Percentiles rank a stretch among this genome's conserved stretches.
These are phyloP conservation scores for Alexandromys fortis DNA, from an alignment of 2,113 vertebrate genomes.

Conservation along the genomic window DNA sequence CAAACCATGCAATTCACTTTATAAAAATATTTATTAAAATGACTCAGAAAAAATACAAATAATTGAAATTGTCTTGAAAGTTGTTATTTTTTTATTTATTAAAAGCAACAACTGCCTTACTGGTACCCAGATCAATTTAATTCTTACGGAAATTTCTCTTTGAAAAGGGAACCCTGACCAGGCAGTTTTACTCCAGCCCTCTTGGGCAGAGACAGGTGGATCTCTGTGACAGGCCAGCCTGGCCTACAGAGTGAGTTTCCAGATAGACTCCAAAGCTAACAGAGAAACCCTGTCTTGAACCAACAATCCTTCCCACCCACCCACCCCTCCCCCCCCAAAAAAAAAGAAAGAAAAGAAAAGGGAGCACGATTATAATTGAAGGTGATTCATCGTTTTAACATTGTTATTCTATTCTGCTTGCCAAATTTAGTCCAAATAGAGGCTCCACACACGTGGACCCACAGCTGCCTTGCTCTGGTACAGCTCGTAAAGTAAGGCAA, in stretches of 20 bases:
- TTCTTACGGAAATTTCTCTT: background rate
- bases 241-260: background rate
- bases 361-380: background rate
- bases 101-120: background rate
- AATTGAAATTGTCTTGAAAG: background rate
- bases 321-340: too few species aligned
- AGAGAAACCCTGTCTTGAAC: background rate
- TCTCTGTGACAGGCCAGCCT: background rate
- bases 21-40: constrained; percentile 50
- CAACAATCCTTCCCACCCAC: too few species aligned
- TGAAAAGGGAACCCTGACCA: background rate
- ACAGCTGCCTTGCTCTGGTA: background rate
- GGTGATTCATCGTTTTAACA: background rate
- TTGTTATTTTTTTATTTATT: background rate
- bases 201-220: background rate
- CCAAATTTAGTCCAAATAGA: background rate
- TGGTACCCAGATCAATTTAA: background rate
- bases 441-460: background rate
- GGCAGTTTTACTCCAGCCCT: background rate
- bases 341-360: background rate
- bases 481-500: background rate
- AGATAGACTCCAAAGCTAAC: background rate
- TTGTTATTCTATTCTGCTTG: background rate
- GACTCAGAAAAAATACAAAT: constrained; percentile 26
- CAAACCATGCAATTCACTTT: constrained; percentile 18